Base-by-base conservation (phyloP, 2,888 invertebrate species). In the Nephrotoma guestfalica region DNA sequence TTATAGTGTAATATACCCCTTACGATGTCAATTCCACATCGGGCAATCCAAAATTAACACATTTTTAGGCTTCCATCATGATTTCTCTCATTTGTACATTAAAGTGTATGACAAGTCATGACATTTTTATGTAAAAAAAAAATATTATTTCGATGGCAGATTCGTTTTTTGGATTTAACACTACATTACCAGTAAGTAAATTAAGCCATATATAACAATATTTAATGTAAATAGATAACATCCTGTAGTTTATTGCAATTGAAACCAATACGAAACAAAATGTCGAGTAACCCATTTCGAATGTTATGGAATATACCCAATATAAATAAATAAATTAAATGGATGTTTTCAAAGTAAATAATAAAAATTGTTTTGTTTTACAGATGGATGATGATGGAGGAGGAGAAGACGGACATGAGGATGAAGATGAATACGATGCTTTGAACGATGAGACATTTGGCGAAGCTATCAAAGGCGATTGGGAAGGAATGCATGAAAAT, bases 371-470 rank as follows among this genome's bases (percentile, higher is more conserved):
- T 41, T 84, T 87, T 83, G n/a, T 86, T 87, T 87, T 83, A 30
- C 45, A 89, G 88, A 88, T 90, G 89, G 91, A 91, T 86, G 90
- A 89, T 86, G 89, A 89, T 86, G 90, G 90, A 86, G 89, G 90
- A 57, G 88, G 93, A 91, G 93, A 94, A 90, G 94, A 94, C 87
- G 91, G 91, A 86, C 94, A 95, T 88, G 94, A 94, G 89, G 94
- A 94, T 4, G 96, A 96, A 89, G 97, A 96, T 88, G 97, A 97
- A 89, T 97, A 97, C 91, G 97, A 98, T 92, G 97, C 97, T 0
- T 93, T 97, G 88, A 98, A 98, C 89, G 96, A 97, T 91, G 97
- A 97, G 92, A 98, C 98, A 0, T 98, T 98, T 91, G 97, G 97
- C 41, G 94, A 94, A 86, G 95, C 94, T 88, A 95, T 94, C 90